phyloP scores from a whole-genome alignment of 2,797 vertebrate species.

The Toxotes lorentzi region DNA sequence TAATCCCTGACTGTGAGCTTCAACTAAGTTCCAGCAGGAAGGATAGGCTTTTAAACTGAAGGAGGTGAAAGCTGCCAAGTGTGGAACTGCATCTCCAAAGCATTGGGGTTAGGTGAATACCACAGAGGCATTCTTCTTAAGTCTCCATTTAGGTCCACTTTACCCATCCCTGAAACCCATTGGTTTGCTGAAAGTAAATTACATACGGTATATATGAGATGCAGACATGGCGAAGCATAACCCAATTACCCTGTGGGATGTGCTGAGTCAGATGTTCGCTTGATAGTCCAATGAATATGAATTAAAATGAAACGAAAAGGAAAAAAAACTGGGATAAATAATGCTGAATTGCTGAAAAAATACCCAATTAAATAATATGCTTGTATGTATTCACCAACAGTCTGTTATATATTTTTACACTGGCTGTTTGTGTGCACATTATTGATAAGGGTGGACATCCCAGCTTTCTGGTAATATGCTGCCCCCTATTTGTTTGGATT shows the following conservation, averaged over 20 bases:
- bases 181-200: slow-evolving; percentile 46
- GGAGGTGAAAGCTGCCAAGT: slow-evolving; percentile 30
- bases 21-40: slow-evolving; percentile 24
- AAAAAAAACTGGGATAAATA: neutral
- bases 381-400: slow-evolving; percentile 24
- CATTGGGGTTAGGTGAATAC: slow-evolving; percentile 27
- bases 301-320: slow-evolving; percentile 6
- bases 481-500: too few relatives aligned
- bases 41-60: slow-evolving; percentile 32
- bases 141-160: slow-evolving; percentile 53
- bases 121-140: slow-evolving; percentile 49
- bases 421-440: slow-evolving; percentile 1
- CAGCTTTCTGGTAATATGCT: too few relatives aligned
- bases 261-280: slow-evolving; percentile 45
- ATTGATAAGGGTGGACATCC: neutral
- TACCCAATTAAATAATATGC: slow-evolving; percentile 48
- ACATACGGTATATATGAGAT: slow-evolving; percentile 35
- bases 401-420: neutral
- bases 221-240: slow-evolving; percentile 33
- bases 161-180: slow-evolving; percentile 30
- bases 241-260: slow-evolving; percentile 31
- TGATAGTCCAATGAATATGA: slow-evolving; percentile 40
- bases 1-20: slow-evolving; percentile 22
- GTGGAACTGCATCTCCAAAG: slow-evolving; percentile 23
- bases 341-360: slow-evolving; percentile 47